Evolutionary conservation across 2,113 vertebrate genomes (phyloP).

Genomic region (Equus quagga): DNA sequence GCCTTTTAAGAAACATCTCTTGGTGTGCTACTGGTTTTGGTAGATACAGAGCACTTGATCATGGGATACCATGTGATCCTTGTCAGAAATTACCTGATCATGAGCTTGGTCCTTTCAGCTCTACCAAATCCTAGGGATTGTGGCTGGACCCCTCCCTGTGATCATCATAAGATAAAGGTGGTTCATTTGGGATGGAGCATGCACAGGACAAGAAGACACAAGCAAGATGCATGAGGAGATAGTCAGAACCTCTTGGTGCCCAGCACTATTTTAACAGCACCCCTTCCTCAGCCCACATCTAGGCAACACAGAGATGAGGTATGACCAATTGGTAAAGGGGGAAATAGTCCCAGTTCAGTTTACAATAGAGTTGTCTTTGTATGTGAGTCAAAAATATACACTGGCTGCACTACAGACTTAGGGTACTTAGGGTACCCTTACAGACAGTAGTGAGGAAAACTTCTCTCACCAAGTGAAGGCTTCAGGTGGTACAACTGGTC

Average conservation of each 20-base stretch:
- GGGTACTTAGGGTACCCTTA: fast-evolving
- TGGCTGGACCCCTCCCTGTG: background rate
- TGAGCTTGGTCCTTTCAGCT: background rate
- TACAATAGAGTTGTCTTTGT: background rate
- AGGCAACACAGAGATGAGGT: background rate
- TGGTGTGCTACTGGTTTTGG: background rate
- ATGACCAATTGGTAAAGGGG: background rate
- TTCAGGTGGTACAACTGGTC: background rate
- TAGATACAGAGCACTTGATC: background rate
- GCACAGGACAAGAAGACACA: background rate
- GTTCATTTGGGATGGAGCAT: background rate
- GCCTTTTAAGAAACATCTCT: background rate
- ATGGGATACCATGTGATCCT: background rate
- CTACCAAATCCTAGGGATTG: background rate
- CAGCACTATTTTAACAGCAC: fast-evolving
- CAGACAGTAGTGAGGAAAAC: background rate
- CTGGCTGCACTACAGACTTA: background rate
- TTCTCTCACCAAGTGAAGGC: background rate
- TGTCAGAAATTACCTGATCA: background rate
- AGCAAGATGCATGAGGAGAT: background rate
- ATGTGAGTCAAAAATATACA: background rate
- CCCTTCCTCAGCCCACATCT: background rate
- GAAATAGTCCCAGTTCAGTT: background rate
- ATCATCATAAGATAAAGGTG: background rate
- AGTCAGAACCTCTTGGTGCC: background rate